Evolutionary conservation across 2,113 vertebrate species (phyloP), one percentile per base, ranked within the genome.

Genomic region (Agelaius tricolor): DNA sequence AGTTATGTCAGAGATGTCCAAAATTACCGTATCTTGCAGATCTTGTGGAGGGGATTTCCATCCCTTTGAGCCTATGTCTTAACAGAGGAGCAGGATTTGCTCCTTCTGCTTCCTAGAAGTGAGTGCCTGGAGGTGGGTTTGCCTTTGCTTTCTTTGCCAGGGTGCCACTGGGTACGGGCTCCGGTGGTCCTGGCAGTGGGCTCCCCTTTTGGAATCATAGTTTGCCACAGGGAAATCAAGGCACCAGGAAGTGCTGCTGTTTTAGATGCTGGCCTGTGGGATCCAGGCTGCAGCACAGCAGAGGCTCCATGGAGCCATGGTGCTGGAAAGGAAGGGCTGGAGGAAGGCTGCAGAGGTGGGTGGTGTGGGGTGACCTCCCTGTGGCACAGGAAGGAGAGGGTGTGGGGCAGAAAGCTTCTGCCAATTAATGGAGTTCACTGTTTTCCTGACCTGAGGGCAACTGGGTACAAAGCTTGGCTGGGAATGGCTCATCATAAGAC

Each of bases 401-500:
- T 90, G 87, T 5, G 75, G 83, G 93, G 75, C 31, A 30, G 87
- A 87, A 93, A 97, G 91, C 41, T 74, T 84, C 73, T 92, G 95
- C 72, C 10, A 13, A 74, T 96, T 96, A 97, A 87, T 91, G 77
- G 83, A 95, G 52, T 88, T 96, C 89, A 75, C 58, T 93, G 92
- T 97, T 97, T 82, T 94, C 84, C 96, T 97, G 96, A 96, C 95
- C 94, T 15, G 59, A 87, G 76, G 96, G 95, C 93, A 95, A 49
- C 73, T 89, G 92, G 67, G 80, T 87, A 93, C 18, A 33, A 92
- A 93, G 85, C 63, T 93, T 97, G 96, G 96, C 94, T 87, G 81
- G 92, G 86, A 96, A 96, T 77, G 84, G 83, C 81, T 96, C 75
- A 72, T 97, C 97, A 97, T 97, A 97, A 94, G 97, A 97, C 97